Base-by-base conservation (phyloP, 2,888 invertebrate species). In the Hemistola chrysoprasaria region DNA sequence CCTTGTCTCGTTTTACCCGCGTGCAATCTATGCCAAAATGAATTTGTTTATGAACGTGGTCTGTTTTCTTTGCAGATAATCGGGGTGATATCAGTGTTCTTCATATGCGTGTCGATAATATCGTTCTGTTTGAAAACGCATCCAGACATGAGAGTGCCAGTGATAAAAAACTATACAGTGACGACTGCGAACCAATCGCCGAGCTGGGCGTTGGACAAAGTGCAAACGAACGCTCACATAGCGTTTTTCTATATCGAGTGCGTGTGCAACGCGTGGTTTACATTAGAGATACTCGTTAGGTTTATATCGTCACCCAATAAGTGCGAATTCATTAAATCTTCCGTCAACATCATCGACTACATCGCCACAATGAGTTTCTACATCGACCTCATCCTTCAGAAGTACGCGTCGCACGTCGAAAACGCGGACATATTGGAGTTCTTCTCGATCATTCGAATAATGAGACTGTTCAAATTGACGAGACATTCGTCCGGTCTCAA, bases 51-150 rank as follows among this genome's bases (percentile, higher is more conserved):
- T 29, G 30, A 28, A 32, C 36, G 16, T 34, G 31, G 11, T 38
- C 37, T 33, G 8, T 46, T 65, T 72, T 68, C 52, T 65, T 92
- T 92, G 25, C 94, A 99, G 98, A 95, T 98, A 70, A 96, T 99
- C 79, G 98, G 98, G 64, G 95, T 98, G 57, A 94, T 98, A 79
- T 99, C 98, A 59, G 98, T 99, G 73, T 98, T 99, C 92, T 99
- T 99, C 93, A 99, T 99, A 85, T 97, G 98, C 90, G 96, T 98
- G 60, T 99, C 99, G 60, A 99, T 99, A 81, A 91, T 99, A 83
- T 98, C 99, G 63, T 99, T 99, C 91, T 99, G 99, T 91, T 92
- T 99, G 78, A 99, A 99, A 92, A 99, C 99, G 30, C 99, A 99
- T 88, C 99, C 99, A 54, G 98, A 97, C 85, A 96, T 98, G 96